Evolutionary conservation across 2,888 invertebrate genomes (phyloP).

Genomic region (Autographa pulchrina): DNA sequence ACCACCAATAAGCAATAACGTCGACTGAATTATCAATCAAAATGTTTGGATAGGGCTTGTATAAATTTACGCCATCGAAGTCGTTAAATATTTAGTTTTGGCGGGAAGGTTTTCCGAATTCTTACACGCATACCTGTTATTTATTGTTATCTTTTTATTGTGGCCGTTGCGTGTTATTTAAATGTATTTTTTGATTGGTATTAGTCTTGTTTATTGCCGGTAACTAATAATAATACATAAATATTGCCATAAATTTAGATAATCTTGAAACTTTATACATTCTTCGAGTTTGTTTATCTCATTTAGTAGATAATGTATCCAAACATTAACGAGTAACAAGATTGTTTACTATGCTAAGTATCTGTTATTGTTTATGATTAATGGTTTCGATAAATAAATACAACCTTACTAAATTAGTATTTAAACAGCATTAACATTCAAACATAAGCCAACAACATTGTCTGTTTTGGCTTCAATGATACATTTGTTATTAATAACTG

Average conservation of each 20-base stretch:
- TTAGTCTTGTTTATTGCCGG: neutral
- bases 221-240: neutral
- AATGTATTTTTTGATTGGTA: neutral
- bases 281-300: neutral
- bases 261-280: neutral
- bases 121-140: conserved; percentile 1
- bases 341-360: conserved; percentile 10
- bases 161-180: conserved; percentile 1
- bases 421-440: conserved; percentile 38
- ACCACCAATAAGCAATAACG: conserved; percentile 13
- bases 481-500: conserved; percentile 10
- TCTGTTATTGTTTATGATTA: conserved; percentile 27
- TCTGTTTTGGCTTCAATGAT: conserved; percentile 16
- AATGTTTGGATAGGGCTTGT: conserved; percentile 12
- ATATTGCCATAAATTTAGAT: neutral
- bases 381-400: conserved; percentile 15
- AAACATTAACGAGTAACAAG: neutral
- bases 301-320: neutral
- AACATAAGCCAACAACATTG: conserved; percentile 9
- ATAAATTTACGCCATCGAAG: neutral
- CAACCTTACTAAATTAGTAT: conserved; percentile 25
- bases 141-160: conserved; percentile 4
- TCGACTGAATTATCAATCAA: conserved; percentile 29
- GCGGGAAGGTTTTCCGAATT: neutral
- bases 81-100: conserved; percentile 17